A percentile compares a stretch with the other conserved stretches of the same genome.
phyloP scores from a whole-genome alignment of 2,888 invertebrate genomes.

The Diarsia rubi region DNA sequence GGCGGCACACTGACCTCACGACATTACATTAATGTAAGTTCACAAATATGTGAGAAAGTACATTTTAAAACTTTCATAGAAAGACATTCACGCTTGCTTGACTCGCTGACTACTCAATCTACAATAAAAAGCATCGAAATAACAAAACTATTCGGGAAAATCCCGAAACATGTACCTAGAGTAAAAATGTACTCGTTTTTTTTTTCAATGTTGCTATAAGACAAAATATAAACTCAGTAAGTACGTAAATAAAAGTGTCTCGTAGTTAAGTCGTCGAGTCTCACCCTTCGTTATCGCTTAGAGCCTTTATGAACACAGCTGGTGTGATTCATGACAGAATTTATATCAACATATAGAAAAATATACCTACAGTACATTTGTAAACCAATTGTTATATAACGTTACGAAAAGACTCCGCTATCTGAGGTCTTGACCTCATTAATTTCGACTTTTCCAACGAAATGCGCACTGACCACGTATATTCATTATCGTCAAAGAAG shows the following conservation, averaged over 20 bases:
- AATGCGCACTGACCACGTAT: constrained; percentile 33
- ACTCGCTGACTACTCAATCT: background rate
- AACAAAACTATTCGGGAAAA: background rate
- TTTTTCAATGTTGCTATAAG: background rate
- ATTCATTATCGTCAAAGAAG: constrained; percentile 22
- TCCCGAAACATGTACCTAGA: constrained; percentile 4
- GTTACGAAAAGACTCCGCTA: constrained; percentile 47
- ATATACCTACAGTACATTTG: constrained; percentile 61
- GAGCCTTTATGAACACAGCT: constrained; percentile 84
- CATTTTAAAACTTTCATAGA: constrained; percentile 4
- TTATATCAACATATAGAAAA: constrained; percentile 61
- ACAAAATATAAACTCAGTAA: constrained; percentile 26
- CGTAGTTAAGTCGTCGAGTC: constrained; percentile 29
- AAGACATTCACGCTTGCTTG: background rate
- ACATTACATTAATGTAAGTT: constrained; percentile 6
- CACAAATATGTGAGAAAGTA: constrained; percentile 31
- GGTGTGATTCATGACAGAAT: constrained; percentile 81
- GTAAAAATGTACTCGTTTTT: background rate
- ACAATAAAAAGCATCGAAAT: background rate
- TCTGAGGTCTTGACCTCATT: constrained; percentile 51
- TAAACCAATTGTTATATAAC: constrained; percentile 62
- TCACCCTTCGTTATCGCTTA: constrained; percentile 17
- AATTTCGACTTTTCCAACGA: constrained; percentile 24
- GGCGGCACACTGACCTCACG: constrained; percentile 2
- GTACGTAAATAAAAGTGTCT: constrained; percentile 21